Evolutionary conservation across 1,140 invertebrate genomes (phyloP).

Genomic region (Drosophila sp.): DNA sequence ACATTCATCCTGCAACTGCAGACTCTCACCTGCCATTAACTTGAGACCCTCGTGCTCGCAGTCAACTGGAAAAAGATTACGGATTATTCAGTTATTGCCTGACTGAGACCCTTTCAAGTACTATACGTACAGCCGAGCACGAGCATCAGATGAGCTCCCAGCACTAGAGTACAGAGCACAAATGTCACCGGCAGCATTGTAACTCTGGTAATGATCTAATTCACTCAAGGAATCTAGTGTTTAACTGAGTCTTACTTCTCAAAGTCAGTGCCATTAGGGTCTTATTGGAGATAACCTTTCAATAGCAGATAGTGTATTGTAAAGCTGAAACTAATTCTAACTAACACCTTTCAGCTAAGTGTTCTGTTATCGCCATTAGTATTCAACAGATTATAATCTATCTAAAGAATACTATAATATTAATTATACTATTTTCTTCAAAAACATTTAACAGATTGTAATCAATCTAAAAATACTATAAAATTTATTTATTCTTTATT

Average conservation of each 20-base stretch:
- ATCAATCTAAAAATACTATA: not conserved
- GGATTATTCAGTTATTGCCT: no score
- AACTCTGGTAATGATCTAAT: not conserved
- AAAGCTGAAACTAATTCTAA: no score
- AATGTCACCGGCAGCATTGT: conserved; percentile 56
- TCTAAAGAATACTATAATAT: no score
- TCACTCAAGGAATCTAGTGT: not conserved
- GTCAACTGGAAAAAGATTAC: conserved; percentile 21
- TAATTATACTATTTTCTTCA: no score
- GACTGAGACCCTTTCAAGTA: no score
- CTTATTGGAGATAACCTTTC: not conserved
- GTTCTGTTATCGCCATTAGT: no score
- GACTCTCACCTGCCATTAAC: conserved; percentile 47
- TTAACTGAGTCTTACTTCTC: not conserved
- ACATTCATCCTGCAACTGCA: conserved; percentile 31
- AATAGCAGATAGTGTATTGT: not conserved
- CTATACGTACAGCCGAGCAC: conserved; percentile 55
- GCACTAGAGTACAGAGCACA: conserved; percentile 61
- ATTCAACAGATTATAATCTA: no score
- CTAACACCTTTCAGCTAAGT: no score
- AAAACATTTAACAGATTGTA: no score
- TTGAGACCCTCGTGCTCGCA: conserved; percentile 33
- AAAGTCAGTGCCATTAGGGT: not conserved
- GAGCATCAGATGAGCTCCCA: conserved; percentile 50
- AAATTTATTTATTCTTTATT: no score